Percentiles rank a stretch among this genome's conserved stretches.
Conservation (phyloP, 2,888 invertebrate genomes). For the Bellardia bayeri region DNA sequence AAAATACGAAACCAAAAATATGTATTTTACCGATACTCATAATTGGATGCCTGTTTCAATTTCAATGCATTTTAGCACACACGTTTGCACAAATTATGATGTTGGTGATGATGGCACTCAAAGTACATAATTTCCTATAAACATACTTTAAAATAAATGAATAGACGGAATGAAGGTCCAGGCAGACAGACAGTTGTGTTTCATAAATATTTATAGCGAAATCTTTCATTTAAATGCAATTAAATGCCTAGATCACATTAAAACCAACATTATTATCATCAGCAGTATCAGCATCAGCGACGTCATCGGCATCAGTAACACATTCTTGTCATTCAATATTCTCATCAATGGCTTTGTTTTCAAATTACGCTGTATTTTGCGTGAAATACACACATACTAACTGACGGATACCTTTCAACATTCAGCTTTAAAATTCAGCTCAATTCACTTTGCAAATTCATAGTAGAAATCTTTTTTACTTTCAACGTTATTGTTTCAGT, state of each 20-base stretch:
- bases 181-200: not conserved
- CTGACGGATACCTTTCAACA: constrained; percentile 31
- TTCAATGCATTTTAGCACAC: not conserved
- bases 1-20: not conserved
- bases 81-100: not conserved
- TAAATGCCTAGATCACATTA: constrained; percentile 53
- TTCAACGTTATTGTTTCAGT: constrained; percentile 4
- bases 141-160: not conserved
- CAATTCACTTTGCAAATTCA: constrained; percentile 43
- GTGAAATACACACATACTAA: not conserved
- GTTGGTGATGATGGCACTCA: not conserved
- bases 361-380: constrained; percentile 27
- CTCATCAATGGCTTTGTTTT: not conserved
- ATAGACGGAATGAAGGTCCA: too few relatives aligned
- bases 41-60: constrained; percentile 46
- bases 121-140: not conserved
- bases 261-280: not conserved
- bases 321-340: constrained; percentile 5
- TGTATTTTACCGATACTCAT: constrained; percentile 32
- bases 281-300: constrained; percentile 1
- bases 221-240: constrained; percentile 54
- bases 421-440: constrained; percentile 15
- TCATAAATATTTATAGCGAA: constrained; percentile 10
- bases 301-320: not conserved
- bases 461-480: not conserved